A percentile compares a stretch with the other conserved stretches of the same genome.
Conservation (phyloP, 2,113 vertebrate genomes). For the Excalfactoria chinensis region DNA sequence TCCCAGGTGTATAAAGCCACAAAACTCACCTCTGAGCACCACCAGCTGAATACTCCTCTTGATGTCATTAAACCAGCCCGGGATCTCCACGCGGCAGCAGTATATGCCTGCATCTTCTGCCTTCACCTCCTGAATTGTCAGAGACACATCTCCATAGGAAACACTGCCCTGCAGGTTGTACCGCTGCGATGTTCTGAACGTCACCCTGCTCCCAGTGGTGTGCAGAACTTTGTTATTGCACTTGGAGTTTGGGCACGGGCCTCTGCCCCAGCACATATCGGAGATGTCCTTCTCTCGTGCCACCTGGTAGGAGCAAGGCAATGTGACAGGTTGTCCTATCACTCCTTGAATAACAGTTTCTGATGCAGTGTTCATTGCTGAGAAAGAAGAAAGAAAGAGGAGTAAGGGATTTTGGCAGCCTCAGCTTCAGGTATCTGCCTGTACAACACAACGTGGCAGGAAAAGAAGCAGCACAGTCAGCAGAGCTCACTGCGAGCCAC, state of each 20-base stretch:
- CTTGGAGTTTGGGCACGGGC: constrained; percentile 23
- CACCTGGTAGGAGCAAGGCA: constrained; percentile 40
- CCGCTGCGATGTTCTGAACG: not conserved
- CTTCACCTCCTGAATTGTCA: constrained; percentile 67
- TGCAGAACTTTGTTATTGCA: not conserved
- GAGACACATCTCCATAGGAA: constrained; percentile 75
- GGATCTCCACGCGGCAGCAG: constrained; percentile 81
- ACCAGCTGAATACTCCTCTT: constrained; percentile 35
- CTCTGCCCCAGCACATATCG: constrained; percentile 60
- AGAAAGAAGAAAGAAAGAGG: not conserved
- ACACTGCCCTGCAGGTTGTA: not conserved
- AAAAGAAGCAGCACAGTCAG: no score
- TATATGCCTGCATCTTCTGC: constrained; percentile 77
- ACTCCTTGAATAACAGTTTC: not conserved
- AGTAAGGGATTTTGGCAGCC: no score
- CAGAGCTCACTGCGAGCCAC: no score
- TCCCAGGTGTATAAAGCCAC: not conserved
- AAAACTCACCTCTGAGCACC: constrained; percentile 59
- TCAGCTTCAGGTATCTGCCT: no score
- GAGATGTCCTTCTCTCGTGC: accelerated
- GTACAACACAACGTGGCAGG: no score
- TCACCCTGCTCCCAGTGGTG: not conserved
- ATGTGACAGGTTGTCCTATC: not conserved
- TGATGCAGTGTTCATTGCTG: not conserved
- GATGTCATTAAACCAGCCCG: constrained; percentile 81